Evolutionary conservation across 2,113 vertebrate species (phyloP), one percentile per base, ranked within the genome.

Genomic region (Bujurquina vittata): DNA sequence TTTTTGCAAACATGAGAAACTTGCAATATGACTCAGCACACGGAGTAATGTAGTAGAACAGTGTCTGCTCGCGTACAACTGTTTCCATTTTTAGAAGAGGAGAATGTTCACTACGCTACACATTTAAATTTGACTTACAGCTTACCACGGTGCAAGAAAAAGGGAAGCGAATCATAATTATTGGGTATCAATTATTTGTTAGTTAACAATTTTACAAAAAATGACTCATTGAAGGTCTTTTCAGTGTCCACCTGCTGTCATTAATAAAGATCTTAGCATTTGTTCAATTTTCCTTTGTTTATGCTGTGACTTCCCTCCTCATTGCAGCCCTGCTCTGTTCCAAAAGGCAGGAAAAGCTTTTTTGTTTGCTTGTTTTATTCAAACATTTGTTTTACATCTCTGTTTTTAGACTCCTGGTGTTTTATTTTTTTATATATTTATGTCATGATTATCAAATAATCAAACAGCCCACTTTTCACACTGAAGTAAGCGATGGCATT

Each of bases 21-120:
- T 76, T 80, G n/a, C n/a, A 75, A 61, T 31, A 61, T 86, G 80
- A 87, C 69, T 72, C 67, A 54, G 67, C 67, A 72, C 33, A 54
- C 6, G 2, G 67, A 52, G 26, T 54, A 72, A 72, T 54, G 67
- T 9, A 54, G 67, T 33, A 72, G 46, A 6, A 52, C 14, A 26
- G 26, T 72, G 26, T 72, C 67, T 72, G 67, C 26, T 79, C 57
- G 54, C 1, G 1, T 33, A 62, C 67, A 58, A 73, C 29, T 2
- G 5, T 7, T 86, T 78, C 73, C 82, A 77, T 75, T 84, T 85
- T 79, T 77, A 85, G 46, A 26, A 54, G 6, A 33, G 49, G 17
- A 52, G 26, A 18, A 72, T 54, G 17, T 4, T 54, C 67, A 72
- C 26, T 54, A 33, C 18, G 10, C 46, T 33, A 6, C 67, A 72